Evolutionary conservation across 2,888 invertebrate genomes (phyloP), one percentile per base, ranked within the genome.

Genomic region (Callyntrura guangdongensis): DNA sequence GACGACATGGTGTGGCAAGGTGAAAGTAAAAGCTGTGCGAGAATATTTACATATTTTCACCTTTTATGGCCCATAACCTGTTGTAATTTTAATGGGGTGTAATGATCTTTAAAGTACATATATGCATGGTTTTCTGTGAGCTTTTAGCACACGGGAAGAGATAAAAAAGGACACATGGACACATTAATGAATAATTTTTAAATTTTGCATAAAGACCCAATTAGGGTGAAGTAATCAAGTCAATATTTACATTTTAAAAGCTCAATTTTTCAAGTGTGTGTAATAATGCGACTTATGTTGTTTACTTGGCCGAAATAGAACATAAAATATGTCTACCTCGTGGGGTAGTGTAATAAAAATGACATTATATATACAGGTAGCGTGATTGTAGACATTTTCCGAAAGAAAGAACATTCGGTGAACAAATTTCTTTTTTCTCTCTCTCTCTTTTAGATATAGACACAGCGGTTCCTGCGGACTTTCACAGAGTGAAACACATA

Each of bases 21-120:
- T 1, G 36, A 61, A 25, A 79, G 59, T 27, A 27, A 56, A 81
- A 45, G 36, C 45, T 22, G n/a, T 59, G 0, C n/a, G 11, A n/a
- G n/a, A 12, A 25, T 69, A 87, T 87, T 79, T 87, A 49, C 86
- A 87, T 87, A 87, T 87, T 88, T 88, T 79, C 81, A 81, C 87
- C 87, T 88, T 81, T 72, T 72, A 69, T 82, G 27, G 47, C 81
- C 56, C 45, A 81, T 81, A 88, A 88, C 86, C 86, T 88, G 82
- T 81, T 88, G 82, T 88, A 88, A 88, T 81, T 88, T 88, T 88
- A 88, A 88, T 88, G 82, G 47, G 53, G 77, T 64, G 86, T 86
- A 86, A 86, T 86, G 77, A 81, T 36, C 27, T 22, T 9, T 14
- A 53, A n/a, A 53, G 12, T 5, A 27, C 25, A 14, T 69, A 69